These are phyloP conservation scores for Microcebus murinus DNA, from an alignment of 2,113 vertebrate species.

Conservation along the genomic window DNA sequence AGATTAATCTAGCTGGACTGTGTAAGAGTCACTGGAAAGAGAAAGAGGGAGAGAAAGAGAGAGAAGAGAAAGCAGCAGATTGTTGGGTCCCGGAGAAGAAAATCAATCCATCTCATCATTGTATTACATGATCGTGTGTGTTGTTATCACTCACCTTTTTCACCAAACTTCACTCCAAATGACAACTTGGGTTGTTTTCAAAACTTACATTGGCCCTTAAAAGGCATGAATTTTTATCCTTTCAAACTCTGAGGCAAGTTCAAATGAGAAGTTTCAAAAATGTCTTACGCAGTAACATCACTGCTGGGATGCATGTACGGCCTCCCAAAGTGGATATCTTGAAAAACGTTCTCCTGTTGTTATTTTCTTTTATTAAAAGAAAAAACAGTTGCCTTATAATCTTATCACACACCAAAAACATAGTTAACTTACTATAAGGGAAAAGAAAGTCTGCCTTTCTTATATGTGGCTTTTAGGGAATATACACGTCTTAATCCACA, in stretches of 20 bases:
- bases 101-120: neutral
- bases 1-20: neutral
- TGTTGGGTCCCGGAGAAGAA: neutral
- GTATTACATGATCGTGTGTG: neutral
- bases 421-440: neutral
- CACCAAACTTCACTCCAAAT: neutral
- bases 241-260: conserved; percentile 6
- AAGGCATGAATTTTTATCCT: neutral
- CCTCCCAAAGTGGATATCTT: neutral
- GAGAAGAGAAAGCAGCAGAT: neutral
- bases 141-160: neutral
- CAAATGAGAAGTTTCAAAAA: conserved; percentile 4
- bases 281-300: neutral
- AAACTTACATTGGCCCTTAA: conserved; percentile 15
- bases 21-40: neutral
- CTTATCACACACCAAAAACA: neutral
- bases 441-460: neutral
- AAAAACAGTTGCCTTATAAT: neutral
- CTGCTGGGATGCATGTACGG: neutral
- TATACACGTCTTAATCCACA: neutral
- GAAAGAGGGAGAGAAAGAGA: neutral
- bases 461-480: neutral
- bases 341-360: neutral
- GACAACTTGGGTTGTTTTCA: neutral
- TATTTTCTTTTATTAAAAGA: neutral